Percentiles rank a stretch among this genome's conserved stretches.
phyloP scores from a whole-genome alignment of 2,797 vertebrate species.

The Monodelphis domestica region DNA sequence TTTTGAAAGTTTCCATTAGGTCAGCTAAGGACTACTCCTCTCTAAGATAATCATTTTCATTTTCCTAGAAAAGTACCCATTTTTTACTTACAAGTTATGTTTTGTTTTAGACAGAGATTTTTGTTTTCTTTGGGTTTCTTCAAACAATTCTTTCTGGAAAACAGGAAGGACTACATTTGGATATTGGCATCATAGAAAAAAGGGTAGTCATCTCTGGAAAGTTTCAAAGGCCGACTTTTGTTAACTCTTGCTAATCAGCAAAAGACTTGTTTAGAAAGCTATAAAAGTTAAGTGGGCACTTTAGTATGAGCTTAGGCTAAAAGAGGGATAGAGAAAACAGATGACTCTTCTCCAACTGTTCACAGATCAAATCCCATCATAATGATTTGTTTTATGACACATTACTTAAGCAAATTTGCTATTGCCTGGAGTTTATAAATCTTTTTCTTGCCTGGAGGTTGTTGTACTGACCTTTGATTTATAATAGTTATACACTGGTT shows the following conservation, averaged over 20 bases:
- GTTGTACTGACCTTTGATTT: not conserved
- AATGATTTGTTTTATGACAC: not conserved
- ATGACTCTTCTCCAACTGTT: slow-evolving; percentile 37
- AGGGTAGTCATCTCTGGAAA: not conserved
- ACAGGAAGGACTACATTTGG: slow-evolving; percentile 39
- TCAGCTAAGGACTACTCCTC: slow-evolving; percentile 43
- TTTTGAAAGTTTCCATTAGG: slow-evolving; percentile 52
- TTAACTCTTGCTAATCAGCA: slow-evolving; percentile 15
- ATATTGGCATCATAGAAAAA: slow-evolving; percentile 43
- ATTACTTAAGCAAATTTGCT: slow-evolving; percentile 12
- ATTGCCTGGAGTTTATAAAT: not conserved
- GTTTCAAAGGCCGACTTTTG: slow-evolving; percentile 2
- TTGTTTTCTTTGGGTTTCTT: slow-evolving; percentile 58
- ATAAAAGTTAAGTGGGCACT: slow-evolving; percentile 24
- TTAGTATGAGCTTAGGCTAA: slow-evolving; percentile 1
- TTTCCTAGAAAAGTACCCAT: slow-evolving; percentile 64
- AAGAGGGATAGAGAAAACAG: not conserved
- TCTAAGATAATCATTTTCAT: slow-evolving; percentile 62
- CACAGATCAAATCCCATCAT: slow-evolving; percentile 8
- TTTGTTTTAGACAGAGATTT: slow-evolving; percentile 65
- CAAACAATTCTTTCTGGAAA: slow-evolving; percentile 49
- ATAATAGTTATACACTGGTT: not conserved
- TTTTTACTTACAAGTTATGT: slow-evolving; percentile 52
- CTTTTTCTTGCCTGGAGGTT: slow-evolving; percentile 36
- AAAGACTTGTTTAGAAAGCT: slow-evolving; percentile 1